Conservation (phyloP, 2,888 invertebrate species). For the Geotrupes spiniger region DNA sequence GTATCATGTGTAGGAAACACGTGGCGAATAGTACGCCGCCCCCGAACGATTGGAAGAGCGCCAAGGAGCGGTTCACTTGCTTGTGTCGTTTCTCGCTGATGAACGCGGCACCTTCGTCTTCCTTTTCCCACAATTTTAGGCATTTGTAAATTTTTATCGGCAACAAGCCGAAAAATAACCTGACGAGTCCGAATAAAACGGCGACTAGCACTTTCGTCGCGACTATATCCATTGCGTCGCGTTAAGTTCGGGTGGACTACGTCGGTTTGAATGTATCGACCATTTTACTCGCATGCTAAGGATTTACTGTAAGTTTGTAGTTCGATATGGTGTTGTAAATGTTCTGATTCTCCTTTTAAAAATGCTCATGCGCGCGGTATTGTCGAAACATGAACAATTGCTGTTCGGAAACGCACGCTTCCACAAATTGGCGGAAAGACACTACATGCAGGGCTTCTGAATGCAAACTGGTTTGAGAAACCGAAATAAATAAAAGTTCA, state of each 20-base stretch:
- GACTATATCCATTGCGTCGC: slow-evolving; percentile 44
- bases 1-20: slow-evolving; percentile 58
- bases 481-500: too few relatives aligned
- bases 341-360: not conserved
- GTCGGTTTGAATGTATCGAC: not conserved
- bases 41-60: slow-evolving; percentile 52
- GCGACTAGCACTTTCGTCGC: slow-evolving; percentile 53
- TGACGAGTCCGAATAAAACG: slow-evolving; percentile 49
- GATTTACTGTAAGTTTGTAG: not conserved
- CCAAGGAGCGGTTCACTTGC: slow-evolving; percentile 43
- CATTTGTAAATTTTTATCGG: slow-evolving; percentile 52
- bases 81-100: slow-evolving; percentile 41
- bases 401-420: too few relatives aligned
- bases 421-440: too few relatives aligned
- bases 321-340: not conserved
- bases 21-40: slow-evolving; percentile 59
- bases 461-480: too few relatives aligned
- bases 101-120: slow-evolving; percentile 37
- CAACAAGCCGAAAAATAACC: slow-evolving; percentile 53
- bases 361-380: slow-evolving; percentile 2
- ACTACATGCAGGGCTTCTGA: too few relatives aligned
- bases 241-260: not conserved
- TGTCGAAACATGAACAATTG: not conserved
- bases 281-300: slow-evolving; percentile 1
- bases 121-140: slow-evolving; percentile 42